Base-by-base conservation (phyloP, 2,888 invertebrate genomes). In the Poecilobothrus nobilitatus region DNA sequence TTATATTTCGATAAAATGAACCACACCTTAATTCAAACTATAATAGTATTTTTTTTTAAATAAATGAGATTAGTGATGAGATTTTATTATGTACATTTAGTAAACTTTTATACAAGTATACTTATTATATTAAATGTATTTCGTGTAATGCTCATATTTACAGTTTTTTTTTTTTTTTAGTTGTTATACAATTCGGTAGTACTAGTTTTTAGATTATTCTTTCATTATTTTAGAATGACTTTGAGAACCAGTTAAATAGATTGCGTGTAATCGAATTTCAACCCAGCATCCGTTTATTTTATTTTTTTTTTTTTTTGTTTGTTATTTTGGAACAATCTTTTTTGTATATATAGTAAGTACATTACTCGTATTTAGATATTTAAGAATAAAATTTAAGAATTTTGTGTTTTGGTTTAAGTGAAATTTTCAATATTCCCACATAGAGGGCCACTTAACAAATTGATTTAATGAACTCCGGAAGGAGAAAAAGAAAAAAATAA, bases 381-480 rank as follows among this genome's bases (percentile, higher is more conserved):
- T 37, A 12, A 37, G 27, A 27, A 27, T 27, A 27, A 27, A 27
- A 27, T 27, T 27, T 27, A 27, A 27, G 6, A 53, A 2, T 53
- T 18, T 53, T 53, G 18, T 53, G 18, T 53, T 53, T 53, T 53
- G n/a, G 6, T 44, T 44, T 18, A 53, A 15, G 15, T 18, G n/a
- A 53, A 53, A 53, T 53, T 53, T 53, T 53, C 69, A 69, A 69
- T 69, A 67, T 69, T 69, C 69, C 69, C 69, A 69, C 69, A 69
- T 69, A 53, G 53, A 53, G 67, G 69, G 65, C 67, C 69, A 69
- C 69, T 69, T 69, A 69, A 69, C 67, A 67, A 22, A 64, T 68
- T 68, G 68, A 68, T 68, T 68, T 66, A 68, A 68, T 68, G 66
- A 68, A 53, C 12, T 6, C 53, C 53, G 53, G 53, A 53, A 53